A percentile compares a stretch with the other conserved stretches of the same genome.
Conservation (phyloP, 2,888 invertebrate genomes). For the Drosophila prolongata region DNA sequence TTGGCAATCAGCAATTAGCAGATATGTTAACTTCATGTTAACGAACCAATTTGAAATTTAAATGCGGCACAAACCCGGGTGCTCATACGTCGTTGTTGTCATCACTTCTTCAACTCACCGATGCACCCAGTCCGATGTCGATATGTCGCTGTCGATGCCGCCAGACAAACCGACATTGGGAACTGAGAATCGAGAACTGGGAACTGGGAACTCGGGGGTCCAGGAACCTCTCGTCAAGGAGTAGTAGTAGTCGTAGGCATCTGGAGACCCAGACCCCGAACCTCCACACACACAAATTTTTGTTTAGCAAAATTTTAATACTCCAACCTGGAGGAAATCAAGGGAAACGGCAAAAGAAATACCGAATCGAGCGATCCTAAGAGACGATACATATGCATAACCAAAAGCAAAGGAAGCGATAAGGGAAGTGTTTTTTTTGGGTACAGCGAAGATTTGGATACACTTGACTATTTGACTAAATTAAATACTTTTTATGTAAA, state of each 20-base stretch:
- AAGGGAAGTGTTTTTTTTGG: constrained; percentile 1
- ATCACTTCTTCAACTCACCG: constrained; percentile 76
- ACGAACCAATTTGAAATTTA: constrained; percentile 80
- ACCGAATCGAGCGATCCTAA: constrained; percentile 61
- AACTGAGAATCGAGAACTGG: constrained; percentile 9
- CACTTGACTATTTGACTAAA: neutral
- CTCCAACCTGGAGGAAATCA: constrained; percentile 48
- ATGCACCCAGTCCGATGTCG: constrained; percentile 46
- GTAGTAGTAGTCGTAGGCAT: constrained; percentile 33
- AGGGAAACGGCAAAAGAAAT: constrained; percentile 30
- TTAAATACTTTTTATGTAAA: neutral
- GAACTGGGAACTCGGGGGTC: constrained; percentile 6
- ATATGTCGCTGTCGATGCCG: constrained; percentile 54
- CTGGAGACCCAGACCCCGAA: constrained; percentile 33
- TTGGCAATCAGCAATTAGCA: constrained; percentile 80
- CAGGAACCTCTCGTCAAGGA: constrained; percentile 35
- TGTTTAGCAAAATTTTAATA: constrained; percentile 77
- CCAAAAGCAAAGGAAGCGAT: constrained; percentile 31
- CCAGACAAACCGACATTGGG: constrained; percentile 35
- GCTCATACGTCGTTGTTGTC: constrained; percentile 77
- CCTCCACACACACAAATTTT: constrained; percentile 41
- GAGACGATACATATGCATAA: constrained; percentile 74
- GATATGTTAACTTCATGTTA: constrained; percentile 81
- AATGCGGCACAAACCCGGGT: constrained; percentile 77
- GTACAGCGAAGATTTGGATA: neutral